A percentile compares a stretch with the other conserved stretches of the same genome.
Conservation (phyloP, 2,797 vertebrate genomes). For the Miichthys miiuy region DNA sequence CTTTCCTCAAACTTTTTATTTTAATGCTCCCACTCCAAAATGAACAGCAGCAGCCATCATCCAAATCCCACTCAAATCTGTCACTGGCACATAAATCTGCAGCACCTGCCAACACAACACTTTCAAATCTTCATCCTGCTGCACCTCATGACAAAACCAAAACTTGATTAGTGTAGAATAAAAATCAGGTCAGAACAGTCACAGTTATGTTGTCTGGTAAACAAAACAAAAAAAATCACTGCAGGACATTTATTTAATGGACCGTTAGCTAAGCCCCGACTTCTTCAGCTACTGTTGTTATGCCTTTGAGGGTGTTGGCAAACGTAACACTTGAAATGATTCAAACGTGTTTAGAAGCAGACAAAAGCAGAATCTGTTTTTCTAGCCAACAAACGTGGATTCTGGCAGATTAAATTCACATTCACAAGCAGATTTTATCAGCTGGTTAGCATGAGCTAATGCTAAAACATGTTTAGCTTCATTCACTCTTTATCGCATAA, state of each 20-base stretch:
- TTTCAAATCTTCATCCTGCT: constrained; percentile 3
- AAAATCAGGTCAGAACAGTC: background rate
- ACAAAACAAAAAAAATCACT: background rate
- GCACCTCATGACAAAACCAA: background rate
- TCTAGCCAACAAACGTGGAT: too few species aligned
- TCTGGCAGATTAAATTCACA: too few species aligned
- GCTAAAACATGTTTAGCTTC: too few species aligned
- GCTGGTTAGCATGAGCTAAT: too few species aligned
- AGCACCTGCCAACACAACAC: constrained; percentile 8
- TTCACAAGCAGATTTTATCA: too few species aligned
- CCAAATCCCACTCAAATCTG: constrained; percentile 38
- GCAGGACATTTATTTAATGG: background rate
- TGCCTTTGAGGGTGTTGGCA: too few species aligned
- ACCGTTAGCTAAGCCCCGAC: background rate
- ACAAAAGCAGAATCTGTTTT: too few species aligned
- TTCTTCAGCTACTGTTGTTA: background rate
- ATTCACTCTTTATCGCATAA: too few species aligned
- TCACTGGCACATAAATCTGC: constrained; percentile 8
- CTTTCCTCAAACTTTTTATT: background rate
- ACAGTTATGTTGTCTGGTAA: background rate
- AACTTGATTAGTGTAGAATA: background rate
- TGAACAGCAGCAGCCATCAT: background rate
- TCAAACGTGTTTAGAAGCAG: too few species aligned
- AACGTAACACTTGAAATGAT: background rate
- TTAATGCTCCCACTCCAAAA: background rate